phyloP scores from a whole-genome alignment of 2,797 vertebrate genomes.

The Todus mexicanus region DNA sequence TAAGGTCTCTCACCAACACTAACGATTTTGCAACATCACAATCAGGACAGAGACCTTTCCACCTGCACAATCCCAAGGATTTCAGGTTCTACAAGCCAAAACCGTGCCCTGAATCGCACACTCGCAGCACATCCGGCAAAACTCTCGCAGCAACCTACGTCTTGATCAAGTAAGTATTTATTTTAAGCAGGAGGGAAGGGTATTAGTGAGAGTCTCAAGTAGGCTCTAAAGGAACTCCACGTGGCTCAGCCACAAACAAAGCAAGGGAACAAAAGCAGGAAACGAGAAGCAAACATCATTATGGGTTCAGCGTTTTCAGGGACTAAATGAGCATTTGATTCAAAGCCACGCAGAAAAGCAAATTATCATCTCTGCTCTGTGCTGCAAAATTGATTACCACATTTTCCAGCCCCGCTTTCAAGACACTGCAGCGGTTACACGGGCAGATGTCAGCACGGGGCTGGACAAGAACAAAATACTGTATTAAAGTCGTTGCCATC shows the following conservation, averaged over 20 bases:
- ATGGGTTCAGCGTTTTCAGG: not conserved
- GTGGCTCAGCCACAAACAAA: not conserved
- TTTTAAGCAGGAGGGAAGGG: not conserved
- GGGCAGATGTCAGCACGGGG: not conserved
- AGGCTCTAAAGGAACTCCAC: not conserved
- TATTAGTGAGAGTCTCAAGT: not conserved
- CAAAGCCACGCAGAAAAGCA: not conserved
- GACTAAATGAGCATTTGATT: not conserved
- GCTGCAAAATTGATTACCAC: not conserved
- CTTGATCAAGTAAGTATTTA: not conserved
- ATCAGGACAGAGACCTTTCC: not conserved
- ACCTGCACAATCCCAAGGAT: not conserved
- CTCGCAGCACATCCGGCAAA: not conserved
- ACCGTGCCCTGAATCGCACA: rapidly evolving
- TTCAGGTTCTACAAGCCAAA: not conserved
- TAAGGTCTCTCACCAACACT: not conserved
- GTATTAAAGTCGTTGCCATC: not conserved
- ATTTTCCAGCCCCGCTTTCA: not conserved
- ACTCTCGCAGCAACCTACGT: not conserved
- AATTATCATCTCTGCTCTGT: not conserved
- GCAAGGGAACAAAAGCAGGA: slow-evolving; percentile 9
- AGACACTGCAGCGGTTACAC: not conserved
- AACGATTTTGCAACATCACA: not conserved
- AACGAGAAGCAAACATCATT: not conserved
- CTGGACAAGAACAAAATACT: not conserved